A percentile compares a stretch with the other conserved stretches of the same genome.
These are phyloP conservation scores for Motacilla alba DNA, from an alignment of 2,113 vertebrate genomes.

Conservation along the genomic window DNA sequence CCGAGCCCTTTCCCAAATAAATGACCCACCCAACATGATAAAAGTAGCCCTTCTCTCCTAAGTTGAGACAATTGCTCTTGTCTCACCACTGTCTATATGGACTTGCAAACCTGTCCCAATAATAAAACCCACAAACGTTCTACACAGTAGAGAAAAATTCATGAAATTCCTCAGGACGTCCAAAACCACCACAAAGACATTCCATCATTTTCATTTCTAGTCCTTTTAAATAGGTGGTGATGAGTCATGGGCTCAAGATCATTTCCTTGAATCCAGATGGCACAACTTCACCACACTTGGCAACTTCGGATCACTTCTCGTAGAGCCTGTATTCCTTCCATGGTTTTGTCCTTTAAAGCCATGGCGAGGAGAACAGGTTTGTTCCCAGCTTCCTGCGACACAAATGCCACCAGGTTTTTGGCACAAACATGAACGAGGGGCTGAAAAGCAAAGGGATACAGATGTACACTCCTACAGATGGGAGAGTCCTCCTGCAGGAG, in stretches of 20 bases:
- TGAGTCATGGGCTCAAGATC: slow-evolving; percentile 26
- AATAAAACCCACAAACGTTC: slow-evolving; percentile 12
- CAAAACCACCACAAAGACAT: slow-evolving; percentile 54
- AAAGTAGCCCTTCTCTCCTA: not conserved
- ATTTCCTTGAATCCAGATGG: slow-evolving; percentile 22
- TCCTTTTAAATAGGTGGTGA: slow-evolving; percentile 27
- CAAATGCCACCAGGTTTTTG: slow-evolving; percentile 86
- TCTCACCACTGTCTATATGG: not conserved
- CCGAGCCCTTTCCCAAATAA: not conserved
- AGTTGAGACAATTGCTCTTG: not conserved
- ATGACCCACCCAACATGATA: not conserved
- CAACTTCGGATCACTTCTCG: slow-evolving; percentile 88
- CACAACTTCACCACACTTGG: slow-evolving; percentile 86
- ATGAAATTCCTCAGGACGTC: not conserved
- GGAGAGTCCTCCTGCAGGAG: not conserved
- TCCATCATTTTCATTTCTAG: slow-evolving; percentile 54
- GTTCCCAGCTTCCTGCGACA: slow-evolving; percentile 91
- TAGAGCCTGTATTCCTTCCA: slow-evolving; percentile 83
- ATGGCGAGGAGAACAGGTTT: slow-evolving; percentile 86
- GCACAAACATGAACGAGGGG: slow-evolving; percentile 90
- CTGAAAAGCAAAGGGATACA: slow-evolving; percentile 70
- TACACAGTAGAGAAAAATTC: slow-evolving; percentile 47
- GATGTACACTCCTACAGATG: not conserved
- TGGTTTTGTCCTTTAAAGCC: slow-evolving; percentile 85
- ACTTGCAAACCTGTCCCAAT: slow-evolving; percentile 17